phyloP scores from a whole-genome alignment of 2,797 vertebrate genomes.

The Tokudaia muenninki region DNA sequence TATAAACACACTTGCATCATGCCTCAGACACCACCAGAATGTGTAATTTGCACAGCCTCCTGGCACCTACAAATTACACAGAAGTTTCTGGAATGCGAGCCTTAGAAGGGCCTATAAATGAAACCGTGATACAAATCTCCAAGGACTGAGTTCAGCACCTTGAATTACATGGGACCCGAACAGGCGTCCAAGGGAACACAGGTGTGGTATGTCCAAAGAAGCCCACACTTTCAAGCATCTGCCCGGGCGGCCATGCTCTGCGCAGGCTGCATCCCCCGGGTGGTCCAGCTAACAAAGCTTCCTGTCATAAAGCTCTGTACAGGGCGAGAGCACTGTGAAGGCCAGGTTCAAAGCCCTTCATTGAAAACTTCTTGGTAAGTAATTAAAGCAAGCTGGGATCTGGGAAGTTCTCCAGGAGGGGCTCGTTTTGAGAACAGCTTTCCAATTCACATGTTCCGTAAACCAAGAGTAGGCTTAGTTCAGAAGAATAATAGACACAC shows the following conservation, averaged over 20 bases:
- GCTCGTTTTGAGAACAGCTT: slow-evolving; percentile 79
- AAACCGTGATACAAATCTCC: slow-evolving; percentile 56
- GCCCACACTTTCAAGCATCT: slow-evolving; percentile 49
- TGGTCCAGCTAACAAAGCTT: slow-evolving; percentile 82
- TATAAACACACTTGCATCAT: neutral
- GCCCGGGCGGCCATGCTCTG: slow-evolving; percentile 37
- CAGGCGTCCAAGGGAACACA: slow-evolving; percentile 58
- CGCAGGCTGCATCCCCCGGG: slow-evolving; percentile 62
- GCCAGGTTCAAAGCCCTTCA: slow-evolving; percentile 84
- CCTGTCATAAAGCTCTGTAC: slow-evolving; percentile 82
- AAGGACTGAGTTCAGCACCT: slow-evolving; percentile 69
- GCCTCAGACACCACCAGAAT: slow-evolving; percentile 1
- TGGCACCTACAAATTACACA: neutral
- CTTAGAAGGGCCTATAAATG: slow-evolving; percentile 39
- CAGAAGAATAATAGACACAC: slow-evolving; percentile 49
- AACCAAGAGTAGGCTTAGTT: slow-evolving; percentile 71
- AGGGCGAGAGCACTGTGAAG: slow-evolving; percentile 76
- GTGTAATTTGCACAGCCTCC: neutral
- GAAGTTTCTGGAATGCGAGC: neutral
- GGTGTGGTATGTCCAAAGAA: slow-evolving; percentile 67
- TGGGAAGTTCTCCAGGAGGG: slow-evolving; percentile 79
- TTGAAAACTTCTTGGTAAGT: slow-evolving; percentile 83
- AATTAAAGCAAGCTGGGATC: slow-evolving; percentile 84
- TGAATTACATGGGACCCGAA: slow-evolving; percentile 71
- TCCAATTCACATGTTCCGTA: slow-evolving; percentile 74